A percentile compares a stretch with the other conserved stretches of the same genome.
phyloP scores from a whole-genome alignment of 2,797 vertebrate species.

The Tadarida brasiliensis region DNA sequence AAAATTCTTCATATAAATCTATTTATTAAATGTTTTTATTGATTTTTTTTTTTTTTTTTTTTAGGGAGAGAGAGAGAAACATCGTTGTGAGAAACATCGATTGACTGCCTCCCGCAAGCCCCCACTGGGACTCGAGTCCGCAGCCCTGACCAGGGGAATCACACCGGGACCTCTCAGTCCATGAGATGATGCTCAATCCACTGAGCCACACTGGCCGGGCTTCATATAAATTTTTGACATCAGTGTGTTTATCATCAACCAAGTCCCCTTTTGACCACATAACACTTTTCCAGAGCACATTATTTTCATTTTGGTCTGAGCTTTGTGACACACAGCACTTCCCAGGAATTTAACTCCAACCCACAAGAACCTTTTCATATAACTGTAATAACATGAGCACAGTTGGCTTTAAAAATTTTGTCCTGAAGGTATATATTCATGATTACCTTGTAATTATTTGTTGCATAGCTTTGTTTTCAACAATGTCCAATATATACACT shows the following conservation, averaged over 20 bases:
- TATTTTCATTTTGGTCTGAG: neutral
- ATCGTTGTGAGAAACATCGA: no score
- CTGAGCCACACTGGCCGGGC: no score
- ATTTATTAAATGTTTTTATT: no score
- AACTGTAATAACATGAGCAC: constrained; percentile 28
- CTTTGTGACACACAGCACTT: neutral
- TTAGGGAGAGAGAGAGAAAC: no score
- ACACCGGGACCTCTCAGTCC: no score
- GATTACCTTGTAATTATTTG: neutral
- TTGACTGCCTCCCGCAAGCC: no score
- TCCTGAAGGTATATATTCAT: neutral
- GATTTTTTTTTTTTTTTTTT: no score
- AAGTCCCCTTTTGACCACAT: neutral
- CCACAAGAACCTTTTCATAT: neutral
- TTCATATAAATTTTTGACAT: neutral
- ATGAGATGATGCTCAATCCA: no score
- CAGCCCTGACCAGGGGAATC: no score
- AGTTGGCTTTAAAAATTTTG: neutral
- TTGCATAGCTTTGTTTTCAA: neutral
- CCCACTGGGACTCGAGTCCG: no score
- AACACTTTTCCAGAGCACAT: neutral
- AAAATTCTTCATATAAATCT: neutral
- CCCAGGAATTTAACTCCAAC: neutral
- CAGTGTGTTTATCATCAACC: neutral
- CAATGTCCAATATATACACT: neutral